Evolutionary conservation across 2,888 invertebrate genomes (phyloP).

Genomic region (Trilocha varians): DNA sequence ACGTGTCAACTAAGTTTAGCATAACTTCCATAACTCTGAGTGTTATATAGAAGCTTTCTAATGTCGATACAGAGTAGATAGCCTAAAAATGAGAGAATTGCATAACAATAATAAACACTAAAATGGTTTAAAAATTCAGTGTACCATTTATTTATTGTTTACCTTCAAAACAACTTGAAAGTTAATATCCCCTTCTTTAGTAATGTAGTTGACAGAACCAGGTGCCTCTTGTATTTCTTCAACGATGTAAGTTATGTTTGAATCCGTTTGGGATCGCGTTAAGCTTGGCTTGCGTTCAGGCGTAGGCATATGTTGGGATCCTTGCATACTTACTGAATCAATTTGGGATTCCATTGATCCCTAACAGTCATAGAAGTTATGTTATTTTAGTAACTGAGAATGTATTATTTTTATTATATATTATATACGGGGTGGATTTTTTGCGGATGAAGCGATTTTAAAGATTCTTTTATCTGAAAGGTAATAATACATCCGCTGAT

Average conservation of each 20-base stretch:
- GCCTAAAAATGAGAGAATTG: conserved; percentile 78
- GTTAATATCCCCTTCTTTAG: conserved; percentile 95
- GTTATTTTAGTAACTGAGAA: too few relatives aligned
- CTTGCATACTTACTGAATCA: conserved; percentile 80
- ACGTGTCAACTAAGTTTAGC: conserved; percentile 90
- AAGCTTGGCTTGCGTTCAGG: conserved; percentile 81
- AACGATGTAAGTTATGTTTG: conserved; percentile 89
- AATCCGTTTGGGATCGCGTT: conserved; percentile 91
- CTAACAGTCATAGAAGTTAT: conserved; percentile 44
- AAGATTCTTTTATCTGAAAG: too few relatives aligned
- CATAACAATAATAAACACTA: too few relatives aligned
- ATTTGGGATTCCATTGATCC: conserved; percentile 90
- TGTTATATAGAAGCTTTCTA: conserved; percentile 88
- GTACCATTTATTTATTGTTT: too few relatives aligned
- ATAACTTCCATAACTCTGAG: conserved; percentile 93
- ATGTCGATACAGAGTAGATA: conserved; percentile 87
- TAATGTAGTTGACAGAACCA: conserved; percentile 92
- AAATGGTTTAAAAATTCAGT: too few relatives aligned
- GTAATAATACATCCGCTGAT: too few relatives aligned
- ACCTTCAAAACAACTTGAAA: conserved; percentile 90
- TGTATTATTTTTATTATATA: too few relatives aligned
- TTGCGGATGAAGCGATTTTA: too few relatives aligned
- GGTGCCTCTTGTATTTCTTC: conserved; percentile 92
- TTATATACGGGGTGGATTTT: too few relatives aligned
- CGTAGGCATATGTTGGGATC: conserved; percentile 68